Evolutionary conservation across 2,797 vertebrate species (phyloP).

Genomic region (Catostomus latipinnis): DNA sequence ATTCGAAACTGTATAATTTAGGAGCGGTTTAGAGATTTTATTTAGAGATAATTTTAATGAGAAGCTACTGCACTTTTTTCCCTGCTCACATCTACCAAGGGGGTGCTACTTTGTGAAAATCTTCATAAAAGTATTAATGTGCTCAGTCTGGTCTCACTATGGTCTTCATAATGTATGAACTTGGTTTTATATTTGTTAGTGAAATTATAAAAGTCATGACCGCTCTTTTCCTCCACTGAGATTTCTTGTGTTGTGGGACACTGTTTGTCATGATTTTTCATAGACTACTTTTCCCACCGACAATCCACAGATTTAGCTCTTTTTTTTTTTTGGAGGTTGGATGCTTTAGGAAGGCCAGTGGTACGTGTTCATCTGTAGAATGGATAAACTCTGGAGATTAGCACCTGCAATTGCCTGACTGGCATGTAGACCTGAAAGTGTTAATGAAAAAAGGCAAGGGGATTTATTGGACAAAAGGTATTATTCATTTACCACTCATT

Average conservation of each 20-base stretch:
- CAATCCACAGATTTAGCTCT: constrained; percentile 4
- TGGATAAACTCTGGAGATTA: not conserved
- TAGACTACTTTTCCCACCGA: not conserved
- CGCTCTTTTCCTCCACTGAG: not conserved
- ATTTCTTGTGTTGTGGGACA: constrained; percentile 3
- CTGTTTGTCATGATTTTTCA: not conserved
- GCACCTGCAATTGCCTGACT: not conserved
- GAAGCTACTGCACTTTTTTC: constrained; percentile 6
- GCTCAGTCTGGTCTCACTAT: constrained; percentile 29
- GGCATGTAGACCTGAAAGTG: not conserved
- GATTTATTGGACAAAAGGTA: not conserved
- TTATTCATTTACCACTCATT: too few relatives aligned
- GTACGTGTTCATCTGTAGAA: not conserved
- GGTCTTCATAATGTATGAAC: constrained; percentile 3
- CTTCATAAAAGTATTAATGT: constrained; percentile 3
- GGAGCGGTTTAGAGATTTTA: not conserved
- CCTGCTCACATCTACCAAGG: constrained; percentile 18
- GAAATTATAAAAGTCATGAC: not conserved
- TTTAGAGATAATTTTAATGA: not conserved
- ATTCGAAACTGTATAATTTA: not conserved
- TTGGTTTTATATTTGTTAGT: constrained; percentile 13
- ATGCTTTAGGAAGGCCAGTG: not conserved
- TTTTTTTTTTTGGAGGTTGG: not conserved
- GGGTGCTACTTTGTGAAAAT: constrained; percentile 16
- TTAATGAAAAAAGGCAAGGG: not conserved